Base-by-base conservation (phyloP, 37 sponge, comb jelly and placozoan genomes). In the Bolinopsis microptera region DNA sequence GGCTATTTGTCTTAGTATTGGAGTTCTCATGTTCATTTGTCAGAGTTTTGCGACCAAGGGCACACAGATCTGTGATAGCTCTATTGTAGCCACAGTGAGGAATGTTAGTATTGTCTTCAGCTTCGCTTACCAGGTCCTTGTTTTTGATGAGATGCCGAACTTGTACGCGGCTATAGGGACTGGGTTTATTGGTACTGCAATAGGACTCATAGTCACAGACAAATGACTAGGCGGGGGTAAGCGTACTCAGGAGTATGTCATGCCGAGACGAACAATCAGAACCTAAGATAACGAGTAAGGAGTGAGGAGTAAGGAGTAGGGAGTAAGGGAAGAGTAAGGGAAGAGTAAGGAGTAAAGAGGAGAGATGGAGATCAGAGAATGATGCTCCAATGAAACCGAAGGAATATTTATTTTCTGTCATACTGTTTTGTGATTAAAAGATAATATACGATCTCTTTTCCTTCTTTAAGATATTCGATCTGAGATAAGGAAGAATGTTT, bases 71-170 rank as follows among this genome's bases (percentile, higher is more conserved):
- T 72, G 75, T 28, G 75, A 72, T 21, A 72, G 75, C 18, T 72
- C 75, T n/a, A 72, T 72, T 72, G 75, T 72, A n/a, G 75, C 75
- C 3, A 72, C 75, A 23, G 75, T 72, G 31, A n/a, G 75, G 75
- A 72, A 72, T 21, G 75, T 72, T 3, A 72, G 75, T 21, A 72
- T 72, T 24, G 75, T 72, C 31, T 72, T 72, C 75, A 72, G 75
- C 31, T 72, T 72, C 26, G 27, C 5, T 28, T 72, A 72, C 26
- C 75, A 72, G 31, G 75, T 72, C 5, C 3, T 72, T 8, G 75
- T 72, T n/a, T 72, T 72, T 72, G 75, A n/a, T 8, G 75, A 72
- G 75, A 28, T 72, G 31, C 75, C 75, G 26, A 72, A 28, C 31
- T 30, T 72, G 2, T 72, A 72, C 75, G 75, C 75, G 3, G 75